Conservation (phyloP, 64 coral and sea anemone genomes). For the Montipora efflorescens region DNA sequence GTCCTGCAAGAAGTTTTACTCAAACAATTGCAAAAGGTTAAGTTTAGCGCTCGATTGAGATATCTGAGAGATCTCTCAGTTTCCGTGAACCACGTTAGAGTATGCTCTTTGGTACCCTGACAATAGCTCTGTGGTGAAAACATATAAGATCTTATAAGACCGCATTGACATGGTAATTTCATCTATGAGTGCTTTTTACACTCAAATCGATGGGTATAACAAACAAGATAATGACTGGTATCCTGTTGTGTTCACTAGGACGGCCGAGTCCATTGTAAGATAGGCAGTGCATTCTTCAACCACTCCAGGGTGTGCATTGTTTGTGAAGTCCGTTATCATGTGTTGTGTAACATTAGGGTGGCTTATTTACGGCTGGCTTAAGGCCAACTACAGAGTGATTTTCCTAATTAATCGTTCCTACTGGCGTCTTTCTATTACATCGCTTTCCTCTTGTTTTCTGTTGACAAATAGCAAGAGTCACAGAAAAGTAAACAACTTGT, state of each 20-base stretch:
- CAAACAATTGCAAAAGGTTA: not conserved
- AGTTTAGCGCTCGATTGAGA: not conserved
- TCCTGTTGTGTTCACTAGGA: conserved; percentile 31
- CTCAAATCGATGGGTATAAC: conserved; percentile 44
- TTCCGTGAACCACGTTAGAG: not conserved
- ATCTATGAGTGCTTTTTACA: conserved; percentile 31
- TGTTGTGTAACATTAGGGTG: conserved; percentile 59
- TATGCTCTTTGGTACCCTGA: conserved; percentile 26
- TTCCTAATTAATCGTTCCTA: conserved; percentile 35
- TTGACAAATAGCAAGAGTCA: not conserved
- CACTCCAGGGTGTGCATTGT: conserved; percentile 19
- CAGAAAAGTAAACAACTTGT: not conserved
- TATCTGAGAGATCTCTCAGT: not conserved
- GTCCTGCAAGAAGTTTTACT: not conserved
- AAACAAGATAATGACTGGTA: conserved; percentile 29
- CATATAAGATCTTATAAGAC: conserved; percentile 8
- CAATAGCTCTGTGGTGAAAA: conserved; percentile 40
- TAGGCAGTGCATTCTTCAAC: not conserved
- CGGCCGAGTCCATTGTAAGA: conserved; percentile 12
- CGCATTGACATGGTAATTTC: conserved; percentile 37
- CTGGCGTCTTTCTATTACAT: not conserved
- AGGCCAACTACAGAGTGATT: conserved; percentile 33
- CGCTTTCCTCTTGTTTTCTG: conserved; percentile 16
- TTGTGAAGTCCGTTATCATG: not conserved
- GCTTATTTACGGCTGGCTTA: conserved; percentile 27